These are phyloP conservation scores for Clarias gariepinus DNA, from an alignment of 2,113 vertebrate species.

Conservation along the genomic window DNA sequence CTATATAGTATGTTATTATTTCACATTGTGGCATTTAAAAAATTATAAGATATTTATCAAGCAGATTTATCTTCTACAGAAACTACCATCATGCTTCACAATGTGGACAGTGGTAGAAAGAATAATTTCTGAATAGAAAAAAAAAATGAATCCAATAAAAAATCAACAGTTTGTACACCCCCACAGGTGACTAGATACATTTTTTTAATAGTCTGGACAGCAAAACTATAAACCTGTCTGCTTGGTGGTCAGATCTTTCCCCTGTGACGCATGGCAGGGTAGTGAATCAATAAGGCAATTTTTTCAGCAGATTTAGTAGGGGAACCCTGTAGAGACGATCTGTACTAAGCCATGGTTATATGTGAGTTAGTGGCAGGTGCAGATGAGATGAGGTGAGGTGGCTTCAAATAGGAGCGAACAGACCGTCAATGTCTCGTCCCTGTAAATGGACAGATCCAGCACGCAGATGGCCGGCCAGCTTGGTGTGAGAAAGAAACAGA, in stretches of 20 bases:
- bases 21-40: neutral
- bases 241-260: conserved; percentile 1
- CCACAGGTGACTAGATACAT: neutral
- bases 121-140: neutral
- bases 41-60: neutral
- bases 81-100: neutral
- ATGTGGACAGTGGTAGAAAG: neutral
- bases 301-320: conserved; percentile 16
- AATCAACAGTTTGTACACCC: neutral
- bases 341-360: conserved; percentile 13
- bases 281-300: conserved; percentile 17
- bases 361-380: conserved; percentile 17
- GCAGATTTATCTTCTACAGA: neutral
- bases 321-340: neutral
- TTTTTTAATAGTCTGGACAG: neutral
- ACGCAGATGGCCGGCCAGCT: conserved; percentile 73
- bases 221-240: neutral
- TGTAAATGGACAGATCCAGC: conserved; percentile 29
- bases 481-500: conserved; percentile 67
- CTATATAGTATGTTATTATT: neutral
- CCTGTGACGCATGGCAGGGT: neutral
- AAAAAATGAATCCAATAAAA: neutral
- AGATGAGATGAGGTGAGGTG: conserved; percentile 16
- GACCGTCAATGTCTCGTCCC: neutral
- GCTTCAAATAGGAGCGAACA: conserved; percentile 1